These are phyloP conservation scores for Diaphora mendica DNA, from an alignment of 2,888 invertebrate species.

Conservation along the genomic window DNA sequence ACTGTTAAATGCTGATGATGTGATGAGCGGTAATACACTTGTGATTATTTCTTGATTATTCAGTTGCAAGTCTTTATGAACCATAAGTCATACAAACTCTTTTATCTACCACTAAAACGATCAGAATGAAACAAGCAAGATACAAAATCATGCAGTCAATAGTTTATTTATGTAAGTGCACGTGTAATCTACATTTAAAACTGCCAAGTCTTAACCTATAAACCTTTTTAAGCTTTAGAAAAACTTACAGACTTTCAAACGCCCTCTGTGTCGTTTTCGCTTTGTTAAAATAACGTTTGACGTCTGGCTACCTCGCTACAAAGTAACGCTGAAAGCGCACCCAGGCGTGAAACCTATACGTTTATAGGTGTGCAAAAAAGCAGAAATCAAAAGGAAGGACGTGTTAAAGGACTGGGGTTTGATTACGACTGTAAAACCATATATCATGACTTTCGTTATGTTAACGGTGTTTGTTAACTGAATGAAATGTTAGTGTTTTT, in stretches of 20 bases:
- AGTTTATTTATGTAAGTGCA: not conserved
- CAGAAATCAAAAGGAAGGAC: not conserved
- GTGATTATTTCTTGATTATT: too few species aligned
- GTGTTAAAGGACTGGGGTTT: not conserved
- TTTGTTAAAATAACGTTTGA: conserved; percentile 20
- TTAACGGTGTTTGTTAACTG: not conserved
- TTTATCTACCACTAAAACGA: too few species aligned
- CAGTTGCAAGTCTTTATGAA: too few species aligned
- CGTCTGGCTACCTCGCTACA: conserved; percentile 16
- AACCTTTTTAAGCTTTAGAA: not conserved
- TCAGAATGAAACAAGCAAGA: not conserved
- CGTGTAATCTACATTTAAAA: not conserved
- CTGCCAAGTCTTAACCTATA: not conserved
- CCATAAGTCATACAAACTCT: too few species aligned
- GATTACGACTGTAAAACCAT: not conserved
- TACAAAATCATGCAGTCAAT: not conserved
- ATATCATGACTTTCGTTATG: not conserved
- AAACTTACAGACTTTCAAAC: not conserved
- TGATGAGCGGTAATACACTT: too few species aligned
- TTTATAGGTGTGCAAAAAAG: not conserved
- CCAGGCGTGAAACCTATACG: conserved; percentile 9
- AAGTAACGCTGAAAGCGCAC: conserved; percentile 11
- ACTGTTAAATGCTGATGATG: too few species aligned
- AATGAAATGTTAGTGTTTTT: not conserved
- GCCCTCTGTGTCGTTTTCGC: not conserved